Percentiles rank a stretch among this genome's conserved stretches.
Evolutionary conservation across 2,113 vertebrate genomes (phyloP).

Genomic region (Ramphastos sulfuratus): DNA sequence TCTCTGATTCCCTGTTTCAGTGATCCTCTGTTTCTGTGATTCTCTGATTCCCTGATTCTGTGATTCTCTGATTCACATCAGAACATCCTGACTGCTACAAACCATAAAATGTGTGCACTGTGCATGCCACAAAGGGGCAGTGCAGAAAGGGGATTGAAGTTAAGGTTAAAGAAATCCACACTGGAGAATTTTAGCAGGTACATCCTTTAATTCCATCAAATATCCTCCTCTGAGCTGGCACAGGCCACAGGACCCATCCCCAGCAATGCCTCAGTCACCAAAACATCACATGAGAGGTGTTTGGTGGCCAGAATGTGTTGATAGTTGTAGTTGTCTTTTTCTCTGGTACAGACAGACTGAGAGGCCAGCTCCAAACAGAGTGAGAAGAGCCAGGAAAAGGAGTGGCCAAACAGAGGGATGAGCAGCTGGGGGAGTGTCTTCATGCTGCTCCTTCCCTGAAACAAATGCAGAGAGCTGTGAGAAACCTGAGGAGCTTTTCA

Average conservation of each 20-base stretch:
- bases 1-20: too few species aligned
- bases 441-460: conserved; percentile 15
- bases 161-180: neutral
- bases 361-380: neutral
- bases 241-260: neutral
- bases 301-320: neutral
- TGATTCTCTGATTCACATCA: too few species aligned
- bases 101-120: too few species aligned
- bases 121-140: too few species aligned
- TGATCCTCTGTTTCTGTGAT: too few species aligned
- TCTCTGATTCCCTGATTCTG: too few species aligned
- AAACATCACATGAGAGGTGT: neutral
- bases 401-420: neutral
- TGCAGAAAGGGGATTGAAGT: neutral
- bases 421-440: neutral
- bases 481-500: neutral
- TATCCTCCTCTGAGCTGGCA: neutral
- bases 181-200: neutral
- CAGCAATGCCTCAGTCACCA: neutral
- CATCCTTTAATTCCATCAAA: neutral
- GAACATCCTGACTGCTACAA: too few species aligned
- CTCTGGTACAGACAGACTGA: conserved; percentile 22
- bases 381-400: neutral
- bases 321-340: neutral
- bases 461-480: neutral